Percentiles rank a stretch among this genome's conserved stretches.
Evolutionary conservation across 2,113 vertebrate genomes (phyloP).

Genomic region (Eurystomus gularis): DNA sequence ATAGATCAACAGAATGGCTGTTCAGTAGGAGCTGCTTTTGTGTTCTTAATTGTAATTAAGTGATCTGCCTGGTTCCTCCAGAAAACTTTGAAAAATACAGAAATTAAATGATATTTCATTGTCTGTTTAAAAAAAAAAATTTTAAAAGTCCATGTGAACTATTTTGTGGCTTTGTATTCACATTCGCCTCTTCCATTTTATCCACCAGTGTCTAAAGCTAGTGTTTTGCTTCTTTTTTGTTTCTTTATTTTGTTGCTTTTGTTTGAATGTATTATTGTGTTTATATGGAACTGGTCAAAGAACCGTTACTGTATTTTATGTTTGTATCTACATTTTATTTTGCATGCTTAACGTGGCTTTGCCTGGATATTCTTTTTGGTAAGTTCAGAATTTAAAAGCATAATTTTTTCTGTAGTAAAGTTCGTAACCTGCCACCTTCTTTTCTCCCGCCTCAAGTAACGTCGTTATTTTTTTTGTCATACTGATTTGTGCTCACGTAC

Average conservation of each 20-base stretch:
- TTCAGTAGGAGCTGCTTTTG: neutral
- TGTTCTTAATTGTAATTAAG: neutral
- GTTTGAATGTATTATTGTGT: conserved; percentile 80
- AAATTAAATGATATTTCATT: neutral
- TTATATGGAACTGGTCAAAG: conserved; percentile 79
- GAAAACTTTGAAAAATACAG: neutral
- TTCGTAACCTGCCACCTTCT: conserved; percentile 65
- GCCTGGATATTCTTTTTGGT: conserved; percentile 99
- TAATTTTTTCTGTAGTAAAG: conserved; percentile 76
- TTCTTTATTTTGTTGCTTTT: conserved; percentile 77
- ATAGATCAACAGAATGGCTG: neutral
- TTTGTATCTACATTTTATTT: conserved; percentile 92
- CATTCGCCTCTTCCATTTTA: conserved; percentile 69
- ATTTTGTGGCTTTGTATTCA: conserved; percentile 61
- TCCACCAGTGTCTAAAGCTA: conserved; percentile 76
- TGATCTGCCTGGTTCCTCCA: neutral
- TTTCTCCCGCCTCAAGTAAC: conserved; percentile 64
- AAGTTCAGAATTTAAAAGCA: conserved; percentile 89
- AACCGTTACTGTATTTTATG: conserved; percentile 90
- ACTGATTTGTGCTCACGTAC: conserved; percentile 38
- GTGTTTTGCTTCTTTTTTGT: conserved; percentile 75
- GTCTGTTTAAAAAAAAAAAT: neutral
- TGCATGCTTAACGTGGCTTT: conserved; percentile 99
- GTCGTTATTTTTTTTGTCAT: conserved; percentile 47
- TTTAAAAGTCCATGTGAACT: neutral